phyloP scores from a whole-genome alignment of 2,888 invertebrate species.

The Listrodromus nycthemerus region DNA sequence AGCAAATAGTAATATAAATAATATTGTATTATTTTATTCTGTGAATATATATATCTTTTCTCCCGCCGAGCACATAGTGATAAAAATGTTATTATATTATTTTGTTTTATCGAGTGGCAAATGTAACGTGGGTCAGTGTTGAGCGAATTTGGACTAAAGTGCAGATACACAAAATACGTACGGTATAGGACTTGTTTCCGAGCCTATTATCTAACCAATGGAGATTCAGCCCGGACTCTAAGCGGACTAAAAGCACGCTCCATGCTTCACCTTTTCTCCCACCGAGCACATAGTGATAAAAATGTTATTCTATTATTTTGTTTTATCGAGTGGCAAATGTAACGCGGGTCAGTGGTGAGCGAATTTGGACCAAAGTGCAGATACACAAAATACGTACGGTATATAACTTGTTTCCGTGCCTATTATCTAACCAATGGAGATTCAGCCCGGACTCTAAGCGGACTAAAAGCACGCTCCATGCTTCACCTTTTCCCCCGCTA shows the following conservation, averaged over 20 bases:
- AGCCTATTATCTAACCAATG: background rate
- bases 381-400: background rate
- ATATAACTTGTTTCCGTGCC: background rate
- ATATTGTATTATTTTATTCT: no score
- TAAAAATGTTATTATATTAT: no score
- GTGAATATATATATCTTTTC: no score
- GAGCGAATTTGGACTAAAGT: constrained; percentile 25
- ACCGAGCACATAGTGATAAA: no score
- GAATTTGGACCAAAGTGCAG: constrained; percentile 29
- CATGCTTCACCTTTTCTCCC: background rate
- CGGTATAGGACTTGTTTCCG: background rate
- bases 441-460: background rate
- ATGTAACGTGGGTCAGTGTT: background rate
- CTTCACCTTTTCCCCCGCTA: background rate
- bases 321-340: background rate
- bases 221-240: background rate
- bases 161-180: no score
- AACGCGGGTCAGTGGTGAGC: no score
- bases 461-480: background rate
- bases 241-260: background rate
- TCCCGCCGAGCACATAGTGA: no score
- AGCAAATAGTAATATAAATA: no score
- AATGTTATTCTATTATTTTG: background rate
- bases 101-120: background rate
- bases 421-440: background rate